These are phyloP conservation scores for Coendou prehensilis DNA, from an alignment of 2,797 vertebrate species.

Conservation along the genomic window DNA sequence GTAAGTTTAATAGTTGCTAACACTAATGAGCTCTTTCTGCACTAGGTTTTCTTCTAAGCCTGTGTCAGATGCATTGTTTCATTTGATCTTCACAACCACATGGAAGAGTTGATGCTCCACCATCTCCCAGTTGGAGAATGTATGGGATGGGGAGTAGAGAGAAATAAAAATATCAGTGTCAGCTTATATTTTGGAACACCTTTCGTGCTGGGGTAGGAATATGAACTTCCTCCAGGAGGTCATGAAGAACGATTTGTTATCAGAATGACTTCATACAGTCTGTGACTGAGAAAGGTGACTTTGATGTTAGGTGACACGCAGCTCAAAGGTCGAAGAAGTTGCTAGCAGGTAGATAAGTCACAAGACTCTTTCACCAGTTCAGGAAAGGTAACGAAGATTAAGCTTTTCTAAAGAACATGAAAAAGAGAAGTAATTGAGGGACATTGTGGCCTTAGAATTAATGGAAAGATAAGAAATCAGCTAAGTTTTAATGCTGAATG, in stretches of 20 bases:
- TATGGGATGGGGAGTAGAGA: not conserved
- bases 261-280: not conserved
- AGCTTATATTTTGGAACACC: not conserved
- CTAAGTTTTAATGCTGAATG: not conserved
- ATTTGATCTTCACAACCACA: not conserved
- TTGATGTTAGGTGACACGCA: not conserved
- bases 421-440: not conserved
- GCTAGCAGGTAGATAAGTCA: not conserved
- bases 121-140: not conserved
- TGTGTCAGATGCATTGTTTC: not conserved
- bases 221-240: not conserved
- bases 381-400: not conserved
- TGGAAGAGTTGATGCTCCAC: not conserved
- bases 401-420: not conserved
- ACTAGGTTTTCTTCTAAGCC: not conserved
- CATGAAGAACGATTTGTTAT: not conserved
- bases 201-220: not conserved
- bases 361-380: not conserved
- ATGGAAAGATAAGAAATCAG: not conserved
- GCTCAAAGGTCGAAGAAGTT: not conserved
- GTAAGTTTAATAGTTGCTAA: too few relatives aligned
- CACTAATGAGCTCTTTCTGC: not conserved
- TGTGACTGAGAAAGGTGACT: not conserved
- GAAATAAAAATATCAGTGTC: not conserved
- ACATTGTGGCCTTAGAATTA: not conserved